Evolutionary conservation across 2,888 invertebrate species (phyloP).

Genomic region (Slavum lentiscoides): DNA sequence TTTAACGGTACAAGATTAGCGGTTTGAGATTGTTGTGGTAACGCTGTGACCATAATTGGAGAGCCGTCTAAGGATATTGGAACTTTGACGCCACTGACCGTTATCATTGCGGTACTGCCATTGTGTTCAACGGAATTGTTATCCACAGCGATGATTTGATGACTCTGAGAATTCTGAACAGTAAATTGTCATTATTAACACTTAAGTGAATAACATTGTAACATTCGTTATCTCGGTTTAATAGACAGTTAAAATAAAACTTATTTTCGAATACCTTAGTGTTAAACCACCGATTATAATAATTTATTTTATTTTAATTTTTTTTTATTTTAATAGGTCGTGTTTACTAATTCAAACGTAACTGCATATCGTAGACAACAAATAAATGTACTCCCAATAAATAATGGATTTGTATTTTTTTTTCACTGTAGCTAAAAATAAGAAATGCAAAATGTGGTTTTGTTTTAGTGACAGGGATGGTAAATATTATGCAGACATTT

Average conservation of each 20-base stretch:
- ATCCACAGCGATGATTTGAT: constrained; percentile 38
- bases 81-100: constrained; percentile 48
- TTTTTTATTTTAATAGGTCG: too few species aligned
- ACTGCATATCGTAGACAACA: too few species aligned
- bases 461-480: too few species aligned
- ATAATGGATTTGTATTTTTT: too few species aligned
- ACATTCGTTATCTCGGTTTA: background rate
- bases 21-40: constrained; percentile 32
- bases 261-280: background rate
- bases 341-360: too few species aligned
- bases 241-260: background rate
- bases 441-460: too few species aligned
- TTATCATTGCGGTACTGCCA: constrained; percentile 42
- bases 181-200: background rate
- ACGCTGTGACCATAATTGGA: constrained; percentile 40
- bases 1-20: constrained; percentile 25
- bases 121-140: constrained; percentile 32
- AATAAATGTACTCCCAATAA: too few species aligned
- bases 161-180: constrained; percentile 33
- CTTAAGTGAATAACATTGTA: background rate
- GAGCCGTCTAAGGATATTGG: constrained; percentile 39
- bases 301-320: too few species aligned
- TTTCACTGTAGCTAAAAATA: too few species aligned
- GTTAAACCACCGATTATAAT: background rate
- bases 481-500: background rate